Evolutionary conservation across 2,797 vertebrate genomes (phyloP).

Genomic region (Chelidonichthys spinosus): DNA sequence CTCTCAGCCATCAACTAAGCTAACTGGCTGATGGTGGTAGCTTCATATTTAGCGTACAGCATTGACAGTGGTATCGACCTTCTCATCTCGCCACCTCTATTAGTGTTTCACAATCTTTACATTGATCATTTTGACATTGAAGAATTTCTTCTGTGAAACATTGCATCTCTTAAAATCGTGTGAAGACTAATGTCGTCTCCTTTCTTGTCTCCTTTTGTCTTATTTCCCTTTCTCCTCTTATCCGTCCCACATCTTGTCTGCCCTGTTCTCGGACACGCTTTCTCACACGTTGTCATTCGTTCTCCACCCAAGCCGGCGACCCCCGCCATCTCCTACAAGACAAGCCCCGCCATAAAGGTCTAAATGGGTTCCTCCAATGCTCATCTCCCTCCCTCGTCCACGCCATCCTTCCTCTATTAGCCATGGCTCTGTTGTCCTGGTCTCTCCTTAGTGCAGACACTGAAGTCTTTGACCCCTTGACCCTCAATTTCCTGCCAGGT

Average conservation of each 20-base stretch:
- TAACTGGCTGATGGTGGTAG: background rate
- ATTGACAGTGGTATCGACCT: background rate
- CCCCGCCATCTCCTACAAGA: slow-evolving; percentile 85
- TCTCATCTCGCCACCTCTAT: background rate
- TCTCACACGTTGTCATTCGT: background rate
- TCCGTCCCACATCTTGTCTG: slow-evolving; percentile 3
- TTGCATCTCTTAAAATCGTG: background rate
- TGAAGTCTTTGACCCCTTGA: slow-evolving; percentile 64
- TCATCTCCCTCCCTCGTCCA: slow-evolving; percentile 37
- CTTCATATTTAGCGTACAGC: slow-evolving; percentile 1
- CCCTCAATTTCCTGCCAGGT: slow-evolving; percentile 73
- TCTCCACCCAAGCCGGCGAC: slow-evolving; percentile 76
- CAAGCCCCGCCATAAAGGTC: slow-evolving; percentile 81
- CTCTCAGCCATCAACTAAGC: background rate
- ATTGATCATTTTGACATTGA: background rate
- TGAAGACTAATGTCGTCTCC: slow-evolving; percentile 27
- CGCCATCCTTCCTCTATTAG: slow-evolving; percentile 50
- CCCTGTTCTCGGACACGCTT: slow-evolving; percentile 6
- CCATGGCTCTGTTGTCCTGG: slow-evolving; percentile 71
- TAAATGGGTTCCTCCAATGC: slow-evolving; percentile 36
- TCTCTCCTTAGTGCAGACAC: slow-evolving; percentile 73
- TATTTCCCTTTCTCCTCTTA: slow-evolving; percentile 14
- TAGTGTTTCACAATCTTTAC: background rate
- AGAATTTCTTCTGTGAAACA: background rate
- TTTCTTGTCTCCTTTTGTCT: slow-evolving; percentile 37